These are phyloP conservation scores for Phocides pigmalion DNA, from an alignment of 1,140 invertebrate species.

Conservation along the genomic window DNA sequence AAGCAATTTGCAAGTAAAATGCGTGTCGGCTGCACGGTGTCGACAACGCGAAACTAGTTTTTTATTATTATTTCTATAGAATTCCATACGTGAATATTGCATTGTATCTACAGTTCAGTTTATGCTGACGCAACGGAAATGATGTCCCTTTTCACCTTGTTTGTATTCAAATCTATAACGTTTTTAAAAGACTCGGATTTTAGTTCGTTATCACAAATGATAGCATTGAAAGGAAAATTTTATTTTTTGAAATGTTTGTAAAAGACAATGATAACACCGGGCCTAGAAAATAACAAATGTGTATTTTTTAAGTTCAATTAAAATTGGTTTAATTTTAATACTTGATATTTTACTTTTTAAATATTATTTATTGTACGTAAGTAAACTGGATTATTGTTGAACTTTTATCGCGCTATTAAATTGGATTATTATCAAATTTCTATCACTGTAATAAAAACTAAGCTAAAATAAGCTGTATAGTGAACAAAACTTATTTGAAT, in stretches of 20 bases:
- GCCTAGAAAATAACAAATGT: too few relatives aligned
- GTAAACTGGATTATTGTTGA: too few relatives aligned
- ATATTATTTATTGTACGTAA: too few relatives aligned
- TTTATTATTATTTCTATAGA: slow-evolving; percentile 35
- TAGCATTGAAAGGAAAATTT: not conserved
- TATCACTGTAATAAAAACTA: too few relatives aligned
- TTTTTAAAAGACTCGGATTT: not conserved
- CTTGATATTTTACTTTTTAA: too few relatives aligned
- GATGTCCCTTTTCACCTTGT: not conserved
- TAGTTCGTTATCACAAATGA: not conserved
- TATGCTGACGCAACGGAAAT: not conserved
- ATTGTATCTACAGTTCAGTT: slow-evolving; percentile 14
- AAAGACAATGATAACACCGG: not conserved
- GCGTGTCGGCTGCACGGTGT: slow-evolving; percentile 59
- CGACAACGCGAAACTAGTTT: slow-evolving; percentile 48
- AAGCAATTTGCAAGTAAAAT: slow-evolving; percentile 81
- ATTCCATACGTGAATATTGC: slow-evolving; percentile 29
- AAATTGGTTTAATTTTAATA: too few relatives aligned
- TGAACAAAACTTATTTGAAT: too few relatives aligned
- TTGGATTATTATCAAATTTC: too few relatives aligned
- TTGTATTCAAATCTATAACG: not conserved
- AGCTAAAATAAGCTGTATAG: too few relatives aligned
- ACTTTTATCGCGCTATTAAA: too few relatives aligned
- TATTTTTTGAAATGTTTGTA: not conserved
- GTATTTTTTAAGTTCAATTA: too few relatives aligned